Percentiles rank a stretch among this genome's conserved stretches.
These are phyloP conservation scores for Diarsia mendica DNA, from an alignment of 2,888 invertebrate species.

Conservation along the genomic window DNA sequence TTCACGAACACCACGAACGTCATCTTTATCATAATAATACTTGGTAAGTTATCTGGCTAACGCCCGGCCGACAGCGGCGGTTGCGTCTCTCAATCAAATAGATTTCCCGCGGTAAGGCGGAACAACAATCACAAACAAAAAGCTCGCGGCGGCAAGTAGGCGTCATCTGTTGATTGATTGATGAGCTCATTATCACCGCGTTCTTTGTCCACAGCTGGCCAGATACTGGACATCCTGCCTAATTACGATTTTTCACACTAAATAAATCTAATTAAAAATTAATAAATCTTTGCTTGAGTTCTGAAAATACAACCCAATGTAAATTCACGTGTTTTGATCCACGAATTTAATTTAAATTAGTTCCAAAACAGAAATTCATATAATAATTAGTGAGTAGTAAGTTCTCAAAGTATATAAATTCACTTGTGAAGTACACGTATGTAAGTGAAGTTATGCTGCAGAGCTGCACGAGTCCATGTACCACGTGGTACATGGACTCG, in stretches of 20 bases:
- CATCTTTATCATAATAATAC: constrained; percentile 1
- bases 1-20: not conserved
- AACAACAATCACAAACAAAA: constrained; percentile 25
- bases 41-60: not conserved
- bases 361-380: not conserved
- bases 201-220: constrained; percentile 20
- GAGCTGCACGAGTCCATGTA: no score
- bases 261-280: not conserved
- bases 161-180: constrained; percentile 28
- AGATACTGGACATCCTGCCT: no score
- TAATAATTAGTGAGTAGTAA: not conserved
- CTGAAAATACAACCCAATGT: not conserved
- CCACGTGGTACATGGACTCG: no score
- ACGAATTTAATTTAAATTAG: not conserved
- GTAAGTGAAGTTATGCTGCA: not conserved
- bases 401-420: not conserved
- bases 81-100: constrained; percentile 18
- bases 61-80: not conserved
- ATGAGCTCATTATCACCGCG: constrained; percentile 34
- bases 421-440: no score
- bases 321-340: not conserved
- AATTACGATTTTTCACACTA: not conserved
- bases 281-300: not conserved
- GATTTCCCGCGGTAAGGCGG: not conserved
- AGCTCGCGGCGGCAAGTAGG: not conserved